These are phyloP conservation scores for Sinohyriopsis cumingii DNA, from an alignment of 2,888 invertebrate genomes.

Conservation along the genomic window DNA sequence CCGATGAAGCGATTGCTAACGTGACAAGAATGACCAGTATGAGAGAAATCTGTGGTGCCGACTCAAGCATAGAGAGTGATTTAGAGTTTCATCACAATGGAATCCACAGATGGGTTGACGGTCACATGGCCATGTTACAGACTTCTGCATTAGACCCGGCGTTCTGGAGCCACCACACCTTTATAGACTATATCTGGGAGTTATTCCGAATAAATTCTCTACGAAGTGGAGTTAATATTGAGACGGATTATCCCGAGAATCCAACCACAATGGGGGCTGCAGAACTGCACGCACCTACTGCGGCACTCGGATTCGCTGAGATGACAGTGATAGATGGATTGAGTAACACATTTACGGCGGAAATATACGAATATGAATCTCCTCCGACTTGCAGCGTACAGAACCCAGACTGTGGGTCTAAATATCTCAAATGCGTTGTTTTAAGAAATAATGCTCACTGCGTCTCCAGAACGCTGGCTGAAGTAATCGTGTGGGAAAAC, in stretches of 20 bases:
- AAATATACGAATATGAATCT: constrained; percentile 45
- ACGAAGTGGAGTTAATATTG: constrained; percentile 32
- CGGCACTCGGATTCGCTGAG: constrained; percentile 46
- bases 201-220: constrained; percentile 43
- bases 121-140: constrained; percentile 49
- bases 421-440: constrained; percentile 42
- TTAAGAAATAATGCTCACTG: constrained; percentile 26
- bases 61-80: constrained; percentile 34
- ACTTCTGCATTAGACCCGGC: constrained; percentile 53
- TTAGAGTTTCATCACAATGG: constrained; percentile 54
- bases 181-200: constrained; percentile 56
- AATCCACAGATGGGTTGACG: constrained; percentile 53
- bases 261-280: constrained; percentile 33
- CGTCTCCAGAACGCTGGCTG: constrained; percentile 37
- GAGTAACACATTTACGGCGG: constrained; percentile 31
- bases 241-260: constrained; percentile 28
- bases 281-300: constrained; percentile 38
- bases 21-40: constrained; percentile 26
- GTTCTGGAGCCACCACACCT: constrained; percentile 54
- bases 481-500: constrained; percentile 29
- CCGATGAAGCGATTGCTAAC: constrained; percentile 35
- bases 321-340: constrained; percentile 47
- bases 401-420: constrained; percentile 44
- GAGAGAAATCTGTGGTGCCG: constrained; percentile 38
- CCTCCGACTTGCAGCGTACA: constrained; percentile 44